A percentile compares a stretch with the other conserved stretches of the same genome.
These are phyloP conservation scores for Ptychochromis oligacanthus DNA, from an alignment of 2,113 vertebrate genomes.

Conservation along the genomic window DNA sequence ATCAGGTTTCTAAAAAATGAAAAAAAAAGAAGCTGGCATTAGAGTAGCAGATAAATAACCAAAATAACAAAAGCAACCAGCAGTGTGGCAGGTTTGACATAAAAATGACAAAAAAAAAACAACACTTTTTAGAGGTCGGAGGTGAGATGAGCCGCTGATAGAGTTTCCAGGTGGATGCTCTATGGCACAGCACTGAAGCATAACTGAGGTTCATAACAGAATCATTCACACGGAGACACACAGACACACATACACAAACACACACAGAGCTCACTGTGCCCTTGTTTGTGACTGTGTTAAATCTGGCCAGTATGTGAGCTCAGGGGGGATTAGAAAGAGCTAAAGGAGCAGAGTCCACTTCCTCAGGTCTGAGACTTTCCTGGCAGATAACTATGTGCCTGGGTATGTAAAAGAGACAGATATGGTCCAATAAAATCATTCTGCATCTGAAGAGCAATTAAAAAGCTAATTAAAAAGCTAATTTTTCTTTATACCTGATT, in stretches of 20 bases:
- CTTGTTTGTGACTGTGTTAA: slow-evolving; percentile 30
- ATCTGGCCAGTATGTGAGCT: slow-evolving; percentile 26
- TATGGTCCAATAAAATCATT: neutral
- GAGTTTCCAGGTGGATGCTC: slow-evolving; percentile 12
- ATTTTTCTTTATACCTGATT: neutral
- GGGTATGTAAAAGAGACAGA: neutral
- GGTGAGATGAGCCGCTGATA: slow-evolving; percentile 4
- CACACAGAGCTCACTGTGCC: neutral
- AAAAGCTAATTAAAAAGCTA: neutral
- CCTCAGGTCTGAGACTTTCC: slow-evolving; percentile 6
- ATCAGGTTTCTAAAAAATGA: neutral
- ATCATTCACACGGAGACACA: neutral
- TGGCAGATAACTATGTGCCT: slow-evolving; percentile 22
- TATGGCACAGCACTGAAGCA: neutral
- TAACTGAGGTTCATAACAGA: neutral
- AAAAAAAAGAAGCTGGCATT: neutral
- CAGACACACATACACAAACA: neutral
- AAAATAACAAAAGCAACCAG: neutral
- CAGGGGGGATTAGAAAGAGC: slow-evolving; percentile 41
- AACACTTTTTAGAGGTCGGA: slow-evolving; percentile 1
- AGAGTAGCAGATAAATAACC: neutral
- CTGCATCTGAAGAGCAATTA: slow-evolving; percentile 11
- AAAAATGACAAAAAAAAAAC: slow-evolving; percentile 17
- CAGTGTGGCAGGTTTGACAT: slow-evolving; percentile 6
- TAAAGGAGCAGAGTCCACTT: slow-evolving; percentile 42